Evolutionary conservation across 1,140 invertebrate genomes (phyloP), one percentile per base, ranked within the genome.

Genomic region (Drosophila pachea): DNA sequence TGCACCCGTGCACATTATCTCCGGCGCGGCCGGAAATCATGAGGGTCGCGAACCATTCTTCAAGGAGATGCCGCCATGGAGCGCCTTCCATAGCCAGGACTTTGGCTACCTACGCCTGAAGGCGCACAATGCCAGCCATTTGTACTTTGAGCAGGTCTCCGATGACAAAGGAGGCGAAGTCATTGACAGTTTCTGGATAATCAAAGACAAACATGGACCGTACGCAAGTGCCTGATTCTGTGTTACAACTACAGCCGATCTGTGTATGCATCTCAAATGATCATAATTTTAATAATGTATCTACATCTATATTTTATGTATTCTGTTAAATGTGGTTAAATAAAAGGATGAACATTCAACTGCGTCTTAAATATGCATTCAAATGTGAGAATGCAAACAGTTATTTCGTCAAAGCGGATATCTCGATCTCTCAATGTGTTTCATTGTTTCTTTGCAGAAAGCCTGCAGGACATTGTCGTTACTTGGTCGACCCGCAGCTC

Each of bases 61-160:
- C 16, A 78, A 87, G 49, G 14, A 35, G 0, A 79, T 88, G 65
- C 88, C 88, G 4, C 67, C 79, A 0, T 89, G 88, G 88, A 87
- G 79, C 50, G 82, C 78, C n/a, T 86, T 78, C 50, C 81, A 88
- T 40, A 89, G 78, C 58, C 87, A 81, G 70, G 73, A 99, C 91
- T 99, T 99, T 91, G 98, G 98, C 5, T 99, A 97, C 89, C 95
- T 97, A 0, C 90, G 96, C 58, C 90, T 99, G 89, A 93, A 92
- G 71, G 94, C 94, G 0, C 91, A 92, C 74, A 99, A 99, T 90
- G 88, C 84, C 16, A 96, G 96, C 22, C 97, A 99, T 90, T 76
- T 99, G n/a, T 93, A 97, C 84, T 90, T 98, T 48, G 95, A 99
- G 90, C 97, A 99, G 91, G 92, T 99, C 6, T 98, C 97, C 0